Conservation (phyloP, 2,113 vertebrate genomes). For the Misgurnus anguillicaudatus region DNA sequence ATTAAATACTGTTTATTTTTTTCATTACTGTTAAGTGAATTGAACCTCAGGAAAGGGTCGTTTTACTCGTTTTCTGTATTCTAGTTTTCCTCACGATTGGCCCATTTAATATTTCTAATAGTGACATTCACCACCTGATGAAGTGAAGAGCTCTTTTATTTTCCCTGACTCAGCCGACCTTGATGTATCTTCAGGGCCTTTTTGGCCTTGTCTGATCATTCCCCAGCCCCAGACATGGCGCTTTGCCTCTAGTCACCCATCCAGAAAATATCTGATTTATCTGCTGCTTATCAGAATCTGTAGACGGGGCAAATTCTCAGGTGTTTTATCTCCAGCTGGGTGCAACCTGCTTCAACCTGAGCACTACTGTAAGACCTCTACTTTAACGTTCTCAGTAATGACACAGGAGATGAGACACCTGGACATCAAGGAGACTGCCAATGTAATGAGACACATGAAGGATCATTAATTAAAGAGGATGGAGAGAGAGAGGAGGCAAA, state of each 20-base stretch:
- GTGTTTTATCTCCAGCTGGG: not conserved
- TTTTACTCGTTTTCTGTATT: not conserved
- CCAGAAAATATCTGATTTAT: slow-evolving; percentile 46
- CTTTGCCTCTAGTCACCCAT: slow-evolving; percentile 11
- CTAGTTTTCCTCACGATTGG: not conserved
- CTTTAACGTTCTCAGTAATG: slow-evolving; percentile 30
- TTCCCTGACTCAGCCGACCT: slow-evolving; percentile 20
- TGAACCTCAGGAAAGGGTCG: no score
- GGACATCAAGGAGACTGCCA: slow-evolving; percentile 13
- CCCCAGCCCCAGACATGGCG: slow-evolving; percentile 1
- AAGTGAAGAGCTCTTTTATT: slow-evolving; percentile 9
- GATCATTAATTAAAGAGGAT: slow-evolving; percentile 55
- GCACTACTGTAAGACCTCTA: not conserved
- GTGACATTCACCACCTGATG: slow-evolving; percentile 17
- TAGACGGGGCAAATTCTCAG: slow-evolving; percentile 20
- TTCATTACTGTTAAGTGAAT: no score
- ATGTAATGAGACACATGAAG: slow-evolving; percentile 50
- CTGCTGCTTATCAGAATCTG: slow-evolving; percentile 29
- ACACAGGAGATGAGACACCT: slow-evolving; percentile 22
- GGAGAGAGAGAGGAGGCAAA: slow-evolving; percentile 4
- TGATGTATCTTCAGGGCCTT: slow-evolving; percentile 30
- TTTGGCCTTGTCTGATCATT: not conserved
- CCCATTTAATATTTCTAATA: not conserved
- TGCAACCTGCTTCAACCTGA: slow-evolving; percentile 9
- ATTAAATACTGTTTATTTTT: no score